Evolutionary conservation across 1,140 invertebrate species (phyloP).

Genomic region (Zeugodacus cucurbitae): DNA sequence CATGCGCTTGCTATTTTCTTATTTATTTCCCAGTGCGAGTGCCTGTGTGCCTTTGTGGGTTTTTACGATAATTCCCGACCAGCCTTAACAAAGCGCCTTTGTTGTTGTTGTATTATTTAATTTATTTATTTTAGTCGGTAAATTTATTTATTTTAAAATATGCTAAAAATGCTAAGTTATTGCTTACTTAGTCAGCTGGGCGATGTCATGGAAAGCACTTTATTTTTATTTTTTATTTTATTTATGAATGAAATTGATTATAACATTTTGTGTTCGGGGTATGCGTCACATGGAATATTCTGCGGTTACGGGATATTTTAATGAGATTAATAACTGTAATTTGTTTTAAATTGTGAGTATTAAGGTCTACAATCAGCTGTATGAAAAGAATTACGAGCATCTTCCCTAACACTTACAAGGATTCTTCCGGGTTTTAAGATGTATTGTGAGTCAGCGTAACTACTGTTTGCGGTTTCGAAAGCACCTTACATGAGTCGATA

Average conservation of each 20-base stretch:
- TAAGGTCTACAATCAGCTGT: too few species aligned
- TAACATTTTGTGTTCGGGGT: not conserved
- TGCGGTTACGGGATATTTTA: not conserved
- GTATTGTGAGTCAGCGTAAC: too few species aligned
- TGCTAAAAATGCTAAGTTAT: slow-evolving; percentile 10
- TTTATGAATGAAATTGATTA: slow-evolving; percentile 6
- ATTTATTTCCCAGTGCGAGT: not conserved
- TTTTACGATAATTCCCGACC: slow-evolving; percentile 26
- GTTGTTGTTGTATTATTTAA: not conserved
- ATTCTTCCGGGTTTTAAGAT: too few species aligned
- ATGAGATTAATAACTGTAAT: too few species aligned
- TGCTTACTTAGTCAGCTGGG: not conserved
- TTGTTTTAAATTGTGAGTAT: too few species aligned
- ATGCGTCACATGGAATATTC: not conserved
- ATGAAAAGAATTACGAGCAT: too few species aligned
- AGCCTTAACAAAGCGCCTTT: not conserved
- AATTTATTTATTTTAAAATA: slow-evolving; percentile 38
- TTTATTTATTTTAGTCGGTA: not conserved
- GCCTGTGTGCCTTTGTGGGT: not conserved
- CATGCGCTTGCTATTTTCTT: not conserved
- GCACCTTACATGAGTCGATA: too few species aligned
- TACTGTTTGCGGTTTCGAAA: too few species aligned
- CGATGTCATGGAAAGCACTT: not conserved
- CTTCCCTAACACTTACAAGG: too few species aligned
- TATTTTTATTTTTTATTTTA: not conserved